These are phyloP conservation scores for Acanthosepion lycidas DNA, from an alignment of 2,888 invertebrate genomes.

Conservation along the genomic window DNA sequence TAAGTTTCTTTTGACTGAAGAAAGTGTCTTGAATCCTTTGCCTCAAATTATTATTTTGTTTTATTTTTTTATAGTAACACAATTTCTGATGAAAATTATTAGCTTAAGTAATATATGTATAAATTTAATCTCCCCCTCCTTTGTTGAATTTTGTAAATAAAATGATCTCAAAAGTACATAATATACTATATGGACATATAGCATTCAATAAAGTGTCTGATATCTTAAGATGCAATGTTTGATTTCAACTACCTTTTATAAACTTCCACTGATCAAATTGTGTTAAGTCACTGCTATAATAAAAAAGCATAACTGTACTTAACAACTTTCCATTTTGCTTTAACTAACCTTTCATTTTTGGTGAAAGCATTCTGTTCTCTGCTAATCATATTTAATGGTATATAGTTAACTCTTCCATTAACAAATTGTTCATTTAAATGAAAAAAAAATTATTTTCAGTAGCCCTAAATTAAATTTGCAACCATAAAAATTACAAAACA, in stretches of 20 bases:
- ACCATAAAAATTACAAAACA: not conserved
- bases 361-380: not conserved
- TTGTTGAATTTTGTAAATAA: conserved; percentile 6
- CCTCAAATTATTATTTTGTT: not conserved
- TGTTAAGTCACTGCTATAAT: not conserved
- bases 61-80: not conserved
- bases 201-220: not conserved
- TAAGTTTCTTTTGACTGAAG: not conserved
- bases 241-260: not conserved
- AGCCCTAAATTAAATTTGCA: not conserved
- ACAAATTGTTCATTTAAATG: not conserved
- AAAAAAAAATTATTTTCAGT: not conserved
- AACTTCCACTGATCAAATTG: not conserved
- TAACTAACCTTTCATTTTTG: not conserved
- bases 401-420: not conserved
- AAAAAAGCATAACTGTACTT: not conserved
- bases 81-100: not conserved
- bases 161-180: conserved; percentile 1
- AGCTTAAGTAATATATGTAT: not conserved
- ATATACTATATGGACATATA: not conserved
- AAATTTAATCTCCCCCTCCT: not conserved
- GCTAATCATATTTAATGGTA: not conserved
- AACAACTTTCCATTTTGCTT: not conserved
- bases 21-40: not conserved
- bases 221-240: not conserved